Base-by-base conservation (phyloP, 2,888 invertebrate genomes). In the Alcis repandata region DNA sequence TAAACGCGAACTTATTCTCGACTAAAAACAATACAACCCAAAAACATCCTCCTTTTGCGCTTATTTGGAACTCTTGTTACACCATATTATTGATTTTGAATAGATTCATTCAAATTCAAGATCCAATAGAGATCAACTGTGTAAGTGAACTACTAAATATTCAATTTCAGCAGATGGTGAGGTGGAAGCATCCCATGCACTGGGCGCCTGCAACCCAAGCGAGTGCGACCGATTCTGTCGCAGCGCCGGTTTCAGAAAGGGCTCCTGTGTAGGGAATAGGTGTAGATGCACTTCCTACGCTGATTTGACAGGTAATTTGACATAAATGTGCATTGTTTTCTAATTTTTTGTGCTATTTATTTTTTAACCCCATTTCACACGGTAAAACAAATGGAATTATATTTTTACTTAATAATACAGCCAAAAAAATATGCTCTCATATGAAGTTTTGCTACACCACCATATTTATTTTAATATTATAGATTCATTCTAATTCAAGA, bases 101-200 rank as follows among this genome's bases (percentile, higher is more conserved):
- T 32, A 46, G 46, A 22, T 22, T 22, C 22, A 46, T 46, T 49
- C 15, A 49, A 32, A 49, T 32, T 49, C 48, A 32, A 32, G 15
- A 32, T 48, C 32, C 32, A 48, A 15, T 48, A 10, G 15, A 15
- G 32, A 32, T 49, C 48, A 49, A 15, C 32, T 8, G 40, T 22
- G 15, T 49, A 49, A 49, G 38, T 54, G 40, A 22, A 54, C 40
- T 41, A 20, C 19, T 53, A 38, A 61, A 40, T 61, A 49, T 51
- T 57, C 15, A 36, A 51, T 53, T 22, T 17, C 15, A 27, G n/a
- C 66, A 67, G 68, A 62, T 69, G 60, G 38, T 10, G 60, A 53
- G 17, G 15, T 36, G 17, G 19, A 51, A 17, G n/a, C 53, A 3
- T 40, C 40, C 17, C 10, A 38, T 40, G 40, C 53, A 53, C 22